Evolutionary conservation across 2,888 invertebrate species (phyloP).

Genomic region (Linyphia triangularis): DNA sequence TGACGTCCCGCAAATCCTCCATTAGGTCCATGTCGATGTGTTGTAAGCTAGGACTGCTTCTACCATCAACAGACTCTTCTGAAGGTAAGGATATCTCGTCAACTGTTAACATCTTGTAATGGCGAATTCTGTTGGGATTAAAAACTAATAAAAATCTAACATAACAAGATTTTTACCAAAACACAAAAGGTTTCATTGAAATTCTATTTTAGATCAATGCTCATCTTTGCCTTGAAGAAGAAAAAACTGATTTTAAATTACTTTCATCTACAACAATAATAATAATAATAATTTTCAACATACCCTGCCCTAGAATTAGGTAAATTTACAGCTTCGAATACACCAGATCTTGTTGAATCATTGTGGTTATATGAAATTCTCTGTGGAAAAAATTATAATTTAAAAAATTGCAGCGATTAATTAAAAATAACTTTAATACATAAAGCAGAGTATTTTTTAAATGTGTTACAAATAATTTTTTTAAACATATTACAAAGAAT

Average conservation of each 20-base stretch:
- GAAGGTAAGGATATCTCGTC: constrained; percentile 68
- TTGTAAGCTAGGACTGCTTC: constrained; percentile 46
- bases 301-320: constrained; percentile 28
- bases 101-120: constrained; percentile 64
- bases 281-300: not conserved
- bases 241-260: not conserved
- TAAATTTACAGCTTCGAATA: constrained; percentile 52
- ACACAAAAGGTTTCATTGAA: not conserved
- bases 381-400: constrained; percentile 19
- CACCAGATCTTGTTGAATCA: constrained; percentile 34
- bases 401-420: too few species aligned
- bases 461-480: too few species aligned
- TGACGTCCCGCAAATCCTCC: constrained; percentile 74
- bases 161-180: not conserved
- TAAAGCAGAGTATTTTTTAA: too few species aligned
- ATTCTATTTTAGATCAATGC: not conserved
- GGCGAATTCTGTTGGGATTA: constrained; percentile 41
- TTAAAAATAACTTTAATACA: too few species aligned
- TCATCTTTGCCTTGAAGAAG: too few species aligned
- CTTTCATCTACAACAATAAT: not conserved
- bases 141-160: not conserved
- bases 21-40: constrained; percentile 75
- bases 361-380: constrained; percentile 55
- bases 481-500: too few species aligned
- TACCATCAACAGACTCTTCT: constrained; percentile 63